Conservation (phyloP, 2,797 vertebrate genomes). For the Atherinosoma microstoma region DNA sequence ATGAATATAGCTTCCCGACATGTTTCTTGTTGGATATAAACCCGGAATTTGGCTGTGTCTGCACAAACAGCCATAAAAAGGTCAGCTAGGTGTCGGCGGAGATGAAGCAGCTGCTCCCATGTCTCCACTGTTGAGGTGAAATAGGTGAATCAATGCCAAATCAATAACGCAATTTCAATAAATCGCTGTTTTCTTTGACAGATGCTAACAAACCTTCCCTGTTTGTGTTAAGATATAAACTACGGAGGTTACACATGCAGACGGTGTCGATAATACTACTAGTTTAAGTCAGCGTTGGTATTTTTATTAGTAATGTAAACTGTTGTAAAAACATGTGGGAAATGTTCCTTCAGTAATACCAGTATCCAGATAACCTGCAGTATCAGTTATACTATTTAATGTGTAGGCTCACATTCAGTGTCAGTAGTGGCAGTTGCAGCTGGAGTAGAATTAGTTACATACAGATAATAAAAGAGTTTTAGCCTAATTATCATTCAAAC, state of each 20-base stretch:
- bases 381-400: too few species aligned
- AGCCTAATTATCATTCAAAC: conserved; percentile 54
- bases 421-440: too few species aligned
- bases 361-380: too few species aligned
- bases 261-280: conserved; percentile 1
- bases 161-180: conserved; percentile 60
- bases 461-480: conserved; percentile 44
- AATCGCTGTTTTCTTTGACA: conserved; percentile 46
- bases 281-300: too few species aligned
- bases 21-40: conserved; percentile 17
- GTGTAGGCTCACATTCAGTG: too few species aligned
- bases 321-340: too few species aligned
- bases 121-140: conserved; percentile 37
- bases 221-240: conserved; percentile 35
- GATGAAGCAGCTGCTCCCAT: conserved; percentile 1
- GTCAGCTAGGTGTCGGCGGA: neutral
- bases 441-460: too few species aligned
- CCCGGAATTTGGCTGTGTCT: conserved; percentile 9
- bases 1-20: conserved; percentile 21
- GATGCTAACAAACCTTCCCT: conserved; percentile 31
- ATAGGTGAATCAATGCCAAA: conserved; percentile 43
- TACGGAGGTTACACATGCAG: conserved; percentile 30
- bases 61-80: conserved; percentile 15
- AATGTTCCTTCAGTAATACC: too few species aligned
- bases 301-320: too few species aligned